Base-by-base conservation (phyloP, 2,113 vertebrate species). In the Mobula birostris region DNA sequence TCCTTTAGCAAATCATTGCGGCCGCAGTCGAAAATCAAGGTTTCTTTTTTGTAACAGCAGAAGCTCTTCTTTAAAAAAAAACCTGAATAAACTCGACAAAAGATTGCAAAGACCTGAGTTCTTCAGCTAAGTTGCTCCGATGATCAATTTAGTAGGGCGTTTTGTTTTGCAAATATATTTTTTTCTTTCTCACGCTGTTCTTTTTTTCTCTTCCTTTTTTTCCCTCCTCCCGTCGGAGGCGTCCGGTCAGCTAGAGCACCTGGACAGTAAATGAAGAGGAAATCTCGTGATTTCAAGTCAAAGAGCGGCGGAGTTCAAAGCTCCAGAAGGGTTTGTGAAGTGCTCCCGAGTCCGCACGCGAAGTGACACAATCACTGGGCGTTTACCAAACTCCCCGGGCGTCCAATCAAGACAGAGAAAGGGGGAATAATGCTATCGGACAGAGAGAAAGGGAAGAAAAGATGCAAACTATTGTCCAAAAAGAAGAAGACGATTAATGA, bases 341-440 rank as follows among this genome's bases (percentile, higher is more conserved):
- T 56, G 91, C 68, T 70, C 40, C 63, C 90, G 95, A 97, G 96
- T 97, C 97, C 93, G 97, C 97, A 97, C 96, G 97, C 98, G 96
- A 97, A 97, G 97, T 98, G 98, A 98, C 98, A 98, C 98, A 98
- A 98, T 97, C 97, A 97, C 97, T 97, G 97, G 98, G 98, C 98
- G 98, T 97, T 96, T 96, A 97, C 98, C 97, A 96, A 95, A 96
- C 97, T 97, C 97, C 97, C 97, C 97, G 97, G 95, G 96, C 97
- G 95, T 97, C 98, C 98, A 99, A 99, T 99, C 98, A 98, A 98
- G 98, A 95, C 96, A 95, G 94, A 95, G 95, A 95, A 96, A 96
- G 95, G 94, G 94, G 94, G 95, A 95, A 90, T 36, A 63, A 94
- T 94, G 87, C 21, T 68, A 94, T 92, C 0, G 95, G 94, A 72